phyloP scores from a whole-genome alignment of 2,888 invertebrate species.

The Luperina nickerlii region DNA sequence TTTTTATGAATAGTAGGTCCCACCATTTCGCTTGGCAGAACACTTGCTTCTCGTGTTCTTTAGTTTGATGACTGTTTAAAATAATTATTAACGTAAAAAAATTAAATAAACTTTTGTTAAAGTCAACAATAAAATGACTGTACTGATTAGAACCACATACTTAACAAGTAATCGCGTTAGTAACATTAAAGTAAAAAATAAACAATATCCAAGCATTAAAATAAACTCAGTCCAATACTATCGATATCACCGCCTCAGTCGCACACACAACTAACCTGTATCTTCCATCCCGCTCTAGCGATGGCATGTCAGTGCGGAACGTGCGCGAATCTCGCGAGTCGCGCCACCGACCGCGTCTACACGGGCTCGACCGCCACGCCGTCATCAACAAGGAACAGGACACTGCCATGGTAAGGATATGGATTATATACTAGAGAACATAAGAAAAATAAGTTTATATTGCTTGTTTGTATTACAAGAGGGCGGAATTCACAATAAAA shows the following conservation, averaged over 20 bases:
- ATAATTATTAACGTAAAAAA: background rate
- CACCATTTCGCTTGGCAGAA: background rate
- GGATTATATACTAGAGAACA: background rate
- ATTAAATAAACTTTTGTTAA: background rate
- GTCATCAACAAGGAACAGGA: constrained; percentile 88
- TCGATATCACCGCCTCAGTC: background rate
- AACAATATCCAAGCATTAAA: background rate
- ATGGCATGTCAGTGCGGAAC: constrained; percentile 83
- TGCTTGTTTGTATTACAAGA: background rate
- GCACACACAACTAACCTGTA: constrained; percentile 11
- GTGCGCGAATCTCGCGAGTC: constrained; percentile 80
- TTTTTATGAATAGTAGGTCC: background rate
- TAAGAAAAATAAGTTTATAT: background rate
- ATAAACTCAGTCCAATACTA: background rate
- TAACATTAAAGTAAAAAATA: background rate
- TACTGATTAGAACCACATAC: background rate
- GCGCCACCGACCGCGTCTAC: constrained; percentile 79
- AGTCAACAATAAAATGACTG: background rate
- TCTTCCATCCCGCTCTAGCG: constrained; percentile 71
- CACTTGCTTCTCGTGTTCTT: background rate
- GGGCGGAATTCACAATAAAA: background rate
- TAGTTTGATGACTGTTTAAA: background rate
- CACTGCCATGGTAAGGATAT: constrained; percentile 80
- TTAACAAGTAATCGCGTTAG: background rate
- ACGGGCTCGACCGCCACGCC: constrained; percentile 83